Evolutionary conservation across 2,888 invertebrate species (phyloP).

Genomic region (Autographa gamma): DNA sequence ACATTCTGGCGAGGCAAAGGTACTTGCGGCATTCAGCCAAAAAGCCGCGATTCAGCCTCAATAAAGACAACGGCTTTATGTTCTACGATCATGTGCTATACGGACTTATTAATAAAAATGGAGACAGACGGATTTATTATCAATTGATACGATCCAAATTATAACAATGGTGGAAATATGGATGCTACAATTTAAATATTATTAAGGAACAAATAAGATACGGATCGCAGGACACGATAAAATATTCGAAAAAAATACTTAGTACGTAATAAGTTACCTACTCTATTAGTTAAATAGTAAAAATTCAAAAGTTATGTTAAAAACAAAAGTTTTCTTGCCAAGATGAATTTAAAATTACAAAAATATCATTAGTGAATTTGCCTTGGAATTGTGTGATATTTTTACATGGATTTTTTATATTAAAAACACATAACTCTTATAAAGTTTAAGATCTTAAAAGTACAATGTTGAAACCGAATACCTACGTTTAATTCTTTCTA

Average conservation of each 20-base stretch:
- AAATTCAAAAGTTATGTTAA: too few species aligned
- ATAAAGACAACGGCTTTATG: constrained; percentile 47
- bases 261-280: too few species aligned
- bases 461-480: too few species aligned
- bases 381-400: neutral
- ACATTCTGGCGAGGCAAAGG: constrained; percentile 39
- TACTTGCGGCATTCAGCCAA: constrained; percentile 11
- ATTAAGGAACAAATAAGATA: neutral
- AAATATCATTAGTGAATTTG: neutral
- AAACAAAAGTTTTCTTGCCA: neutral
- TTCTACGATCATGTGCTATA: constrained; percentile 53
- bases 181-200: too few species aligned
- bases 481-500: too few species aligned
- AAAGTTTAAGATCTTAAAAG: neutral
- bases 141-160: constrained; percentile 47
- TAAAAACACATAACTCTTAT: neutral
- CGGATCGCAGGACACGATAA: too few species aligned
- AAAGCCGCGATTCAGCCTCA: constrained; percentile 20
- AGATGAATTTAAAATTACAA: neutral
- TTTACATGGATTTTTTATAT: neutral
- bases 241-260: too few species aligned
- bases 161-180: constrained; percentile 10
- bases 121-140: constrained; percentile 25
- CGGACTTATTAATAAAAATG: constrained; percentile 49
- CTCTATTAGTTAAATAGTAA: too few species aligned